Conservation (phyloP, 1,140 invertebrate species). For the Ips nitidus region DNA sequence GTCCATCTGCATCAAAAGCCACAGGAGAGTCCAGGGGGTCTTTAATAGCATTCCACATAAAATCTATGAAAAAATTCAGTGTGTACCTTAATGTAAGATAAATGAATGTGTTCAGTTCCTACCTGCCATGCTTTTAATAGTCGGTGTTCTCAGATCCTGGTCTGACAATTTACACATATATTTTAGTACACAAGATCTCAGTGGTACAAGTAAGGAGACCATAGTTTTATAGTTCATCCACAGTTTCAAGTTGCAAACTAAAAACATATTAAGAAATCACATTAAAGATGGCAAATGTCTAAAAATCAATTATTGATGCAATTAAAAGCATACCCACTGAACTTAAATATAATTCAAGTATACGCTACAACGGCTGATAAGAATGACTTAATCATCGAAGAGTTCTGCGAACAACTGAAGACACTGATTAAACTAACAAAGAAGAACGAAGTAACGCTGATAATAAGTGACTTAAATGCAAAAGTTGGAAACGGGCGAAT, state of each 20-base stretch:
- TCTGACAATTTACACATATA: constrained; percentile 93
- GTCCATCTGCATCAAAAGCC: constrained; percentile 84
- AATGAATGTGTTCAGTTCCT: constrained; percentile 34
- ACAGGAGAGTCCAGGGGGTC: constrained; percentile 85
- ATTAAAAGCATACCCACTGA: too few relatives aligned
- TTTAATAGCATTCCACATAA: constrained; percentile 92
- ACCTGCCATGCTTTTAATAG: constrained; percentile 89
- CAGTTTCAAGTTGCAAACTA: constrained; percentile 87
- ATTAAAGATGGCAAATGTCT: not conserved
- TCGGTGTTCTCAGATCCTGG: constrained; percentile 82
- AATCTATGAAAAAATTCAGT: constrained; percentile 61
- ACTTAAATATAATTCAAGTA: too few relatives aligned
- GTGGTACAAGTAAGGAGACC: constrained; percentile 82
- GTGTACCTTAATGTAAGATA: constrained; percentile 8
- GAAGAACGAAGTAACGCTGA: not conserved
- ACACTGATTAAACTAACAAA: not conserved
- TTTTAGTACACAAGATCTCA: constrained; percentile 80
- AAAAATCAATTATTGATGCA: constrained; percentile 1
- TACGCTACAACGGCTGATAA: too few relatives aligned
- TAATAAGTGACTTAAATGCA: not conserved
- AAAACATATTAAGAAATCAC: constrained; percentile 20
- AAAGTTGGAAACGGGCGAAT: too few relatives aligned
- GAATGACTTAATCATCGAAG: too few relatives aligned
- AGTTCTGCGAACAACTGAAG: too few relatives aligned
- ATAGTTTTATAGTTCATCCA: constrained; percentile 92